phyloP scores from a whole-genome alignment of 2,797 vertebrate species.

The Scolopax bukidnonensis region DNA sequence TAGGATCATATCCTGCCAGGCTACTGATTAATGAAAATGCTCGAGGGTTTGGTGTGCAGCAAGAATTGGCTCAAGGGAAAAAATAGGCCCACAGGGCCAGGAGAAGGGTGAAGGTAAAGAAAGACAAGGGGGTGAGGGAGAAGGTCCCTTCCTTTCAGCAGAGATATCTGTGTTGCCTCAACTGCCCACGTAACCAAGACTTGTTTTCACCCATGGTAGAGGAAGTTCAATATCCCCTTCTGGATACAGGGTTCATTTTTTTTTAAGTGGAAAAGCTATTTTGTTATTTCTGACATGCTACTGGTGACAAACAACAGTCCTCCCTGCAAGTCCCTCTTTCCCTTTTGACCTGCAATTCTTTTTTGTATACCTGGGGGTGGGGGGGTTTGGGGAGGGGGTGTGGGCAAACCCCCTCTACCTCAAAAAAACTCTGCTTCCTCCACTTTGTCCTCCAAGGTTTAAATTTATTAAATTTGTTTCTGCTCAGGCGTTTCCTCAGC shows the following conservation, averaged over 20 bases:
- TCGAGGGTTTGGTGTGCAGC: not conserved
- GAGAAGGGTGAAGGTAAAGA: not conserved
- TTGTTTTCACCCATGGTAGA: not conserved
- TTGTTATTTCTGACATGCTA: not conserved
- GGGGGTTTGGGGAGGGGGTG: not conserved
- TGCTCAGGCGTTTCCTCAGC: not conserved
- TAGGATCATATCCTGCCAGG: not conserved
- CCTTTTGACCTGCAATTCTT: not conserved
- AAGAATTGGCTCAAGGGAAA: not conserved
- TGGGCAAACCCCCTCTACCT: not conserved
- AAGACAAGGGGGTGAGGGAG: not conserved
- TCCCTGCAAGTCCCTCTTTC: not conserved
- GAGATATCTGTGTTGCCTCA: not conserved
- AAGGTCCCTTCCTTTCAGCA: not conserved
- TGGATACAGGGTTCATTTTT: not conserved
- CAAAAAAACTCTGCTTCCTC: not conserved
- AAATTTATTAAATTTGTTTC: conserved; percentile 19
- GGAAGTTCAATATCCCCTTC: not conserved
- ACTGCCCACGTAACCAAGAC: not conserved
- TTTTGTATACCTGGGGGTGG: not conserved
- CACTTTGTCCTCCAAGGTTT: not conserved
- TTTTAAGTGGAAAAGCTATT: not conserved
- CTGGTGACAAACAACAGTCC: not conserved
- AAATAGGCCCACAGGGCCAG: not conserved
- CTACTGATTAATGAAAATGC: not conserved